phyloP scores from a whole-genome alignment of 2,113 vertebrate genomes.

The Romanogobio albipinnatus region DNA sequence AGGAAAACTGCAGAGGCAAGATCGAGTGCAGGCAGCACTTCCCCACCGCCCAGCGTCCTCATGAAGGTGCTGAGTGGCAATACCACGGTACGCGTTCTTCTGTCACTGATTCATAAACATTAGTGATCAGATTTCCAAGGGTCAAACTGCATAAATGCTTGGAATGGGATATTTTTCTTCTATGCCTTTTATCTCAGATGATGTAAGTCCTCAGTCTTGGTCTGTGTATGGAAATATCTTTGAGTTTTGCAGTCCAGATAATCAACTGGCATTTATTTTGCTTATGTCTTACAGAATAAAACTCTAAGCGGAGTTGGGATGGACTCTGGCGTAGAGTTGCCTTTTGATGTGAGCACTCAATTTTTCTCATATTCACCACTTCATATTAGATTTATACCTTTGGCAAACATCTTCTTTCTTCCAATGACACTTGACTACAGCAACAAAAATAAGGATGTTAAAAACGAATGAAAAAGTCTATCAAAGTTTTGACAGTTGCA shows the following conservation, averaged over 20 bases:
- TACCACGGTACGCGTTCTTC: constrained; percentile 77
- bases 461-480: background rate
- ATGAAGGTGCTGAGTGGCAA: constrained; percentile 91
- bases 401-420: background rate
- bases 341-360: constrained; percentile 79
- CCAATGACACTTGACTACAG: background rate
- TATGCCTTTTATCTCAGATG: constrained; percentile 1
- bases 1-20: constrained; percentile 76
- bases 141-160: background rate
- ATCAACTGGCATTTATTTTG: constrained; percentile 35
- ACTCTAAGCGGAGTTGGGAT: constrained; percentile 84
- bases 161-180: constrained; percentile 10
- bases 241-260: background rate
- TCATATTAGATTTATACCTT: background rate
- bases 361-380: background rate
- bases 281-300: constrained; percentile 82
- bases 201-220: background rate
- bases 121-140: constrained; percentile 14
- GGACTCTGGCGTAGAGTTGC: constrained; percentile 78
- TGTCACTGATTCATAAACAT: background rate
- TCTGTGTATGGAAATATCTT: background rate
- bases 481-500: background rate
- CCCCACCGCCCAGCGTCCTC: constrained; percentile 72
- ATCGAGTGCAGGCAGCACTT: constrained; percentile 63
- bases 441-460: background rate